A percentile compares a stretch with the other conserved stretches of the same genome.
These are phyloP conservation scores for Sitobion miscanthi DNA, from an alignment of 1,140 invertebrate species.

Conservation along the genomic window DNA sequence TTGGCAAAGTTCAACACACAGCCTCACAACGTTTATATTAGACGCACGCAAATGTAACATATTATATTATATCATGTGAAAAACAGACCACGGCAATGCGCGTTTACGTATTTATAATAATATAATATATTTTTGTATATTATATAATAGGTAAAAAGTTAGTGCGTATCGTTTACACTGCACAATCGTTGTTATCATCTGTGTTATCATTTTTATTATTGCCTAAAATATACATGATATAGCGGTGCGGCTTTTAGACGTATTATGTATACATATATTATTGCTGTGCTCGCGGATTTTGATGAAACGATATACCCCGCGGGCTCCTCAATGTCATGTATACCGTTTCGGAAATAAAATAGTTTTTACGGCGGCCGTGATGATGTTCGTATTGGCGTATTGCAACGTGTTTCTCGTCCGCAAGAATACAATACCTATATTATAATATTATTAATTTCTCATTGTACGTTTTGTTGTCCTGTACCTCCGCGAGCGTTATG, in stretches of 20 bases:
- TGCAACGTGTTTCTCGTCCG: too few species aligned
- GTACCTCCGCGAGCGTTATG: background rate
- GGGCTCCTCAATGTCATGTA: too few species aligned
- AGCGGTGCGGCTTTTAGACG: background rate
- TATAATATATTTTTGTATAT: background rate
- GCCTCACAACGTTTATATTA: background rate
- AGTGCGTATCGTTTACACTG: background rate
- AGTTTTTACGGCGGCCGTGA: background rate
- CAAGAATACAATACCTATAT: too few species aligned
- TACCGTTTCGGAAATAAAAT: background rate
- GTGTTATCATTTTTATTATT: background rate
- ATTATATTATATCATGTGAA: background rate
- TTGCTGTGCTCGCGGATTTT: too few species aligned
- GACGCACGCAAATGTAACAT: background rate
- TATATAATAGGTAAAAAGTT: background rate
- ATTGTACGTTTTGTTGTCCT: background rate
- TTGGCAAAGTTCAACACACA: constrained; percentile 51
- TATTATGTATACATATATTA: too few species aligned
- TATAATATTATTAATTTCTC: background rate
- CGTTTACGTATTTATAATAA: background rate
- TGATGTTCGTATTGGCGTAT: too few species aligned
- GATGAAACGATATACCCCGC: too few species aligned
- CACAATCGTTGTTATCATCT: background rate
- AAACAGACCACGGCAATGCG: background rate
- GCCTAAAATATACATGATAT: background rate